Conservation (phyloP, 2,888 invertebrate species). For the Bombylius major region DNA sequence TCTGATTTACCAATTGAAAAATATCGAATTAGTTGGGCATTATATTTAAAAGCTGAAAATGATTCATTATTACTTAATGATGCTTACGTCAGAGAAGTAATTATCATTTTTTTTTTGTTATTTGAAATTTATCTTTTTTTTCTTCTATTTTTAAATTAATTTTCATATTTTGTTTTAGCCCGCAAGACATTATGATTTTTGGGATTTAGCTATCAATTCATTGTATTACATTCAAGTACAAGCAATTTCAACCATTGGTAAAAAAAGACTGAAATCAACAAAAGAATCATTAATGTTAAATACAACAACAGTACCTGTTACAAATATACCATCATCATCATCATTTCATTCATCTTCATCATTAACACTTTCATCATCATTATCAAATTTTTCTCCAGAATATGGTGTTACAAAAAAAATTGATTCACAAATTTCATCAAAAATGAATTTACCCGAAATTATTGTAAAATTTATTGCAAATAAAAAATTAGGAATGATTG, state of each 20-base stretch:
- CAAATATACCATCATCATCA: background rate
- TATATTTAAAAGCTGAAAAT: slow-evolving; percentile 45
- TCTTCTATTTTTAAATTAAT: slow-evolving; percentile 18
- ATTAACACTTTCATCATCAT: too few relatives aligned
- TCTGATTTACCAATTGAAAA: slow-evolving; percentile 58
- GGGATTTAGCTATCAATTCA: slow-evolving; percentile 52
- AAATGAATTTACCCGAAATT: slow-evolving; percentile 1
- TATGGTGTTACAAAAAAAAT: slow-evolving; percentile 1
- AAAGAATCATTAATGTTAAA: slow-evolving; percentile 59
- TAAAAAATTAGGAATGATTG: slow-evolving; percentile 33
- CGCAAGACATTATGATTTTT: slow-evolving; percentile 49
- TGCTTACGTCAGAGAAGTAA: slow-evolving; percentile 30
- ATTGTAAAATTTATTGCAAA: slow-evolving; percentile 24
- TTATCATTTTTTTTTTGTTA: background rate
- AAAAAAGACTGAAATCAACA: slow-evolving; percentile 53
- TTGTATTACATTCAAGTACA: slow-evolving; percentile 70
- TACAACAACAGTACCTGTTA: slow-evolving; percentile 45
- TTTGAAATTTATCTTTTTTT: slow-evolving; percentile 8
- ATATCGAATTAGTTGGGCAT: slow-evolving; percentile 65
- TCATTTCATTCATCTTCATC: too few relatives aligned
- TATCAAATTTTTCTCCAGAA: slow-evolving; percentile 1
- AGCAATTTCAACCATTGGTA: slow-evolving; percentile 56
- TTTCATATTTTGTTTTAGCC: slow-evolving; percentile 35
- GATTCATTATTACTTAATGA: slow-evolving; percentile 28
- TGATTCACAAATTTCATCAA: background rate